Evolutionary conservation across 2,888 invertebrate genomes (phyloP), one percentile per base, ranked within the genome.

Genomic region (Polia nebulosa): DNA sequence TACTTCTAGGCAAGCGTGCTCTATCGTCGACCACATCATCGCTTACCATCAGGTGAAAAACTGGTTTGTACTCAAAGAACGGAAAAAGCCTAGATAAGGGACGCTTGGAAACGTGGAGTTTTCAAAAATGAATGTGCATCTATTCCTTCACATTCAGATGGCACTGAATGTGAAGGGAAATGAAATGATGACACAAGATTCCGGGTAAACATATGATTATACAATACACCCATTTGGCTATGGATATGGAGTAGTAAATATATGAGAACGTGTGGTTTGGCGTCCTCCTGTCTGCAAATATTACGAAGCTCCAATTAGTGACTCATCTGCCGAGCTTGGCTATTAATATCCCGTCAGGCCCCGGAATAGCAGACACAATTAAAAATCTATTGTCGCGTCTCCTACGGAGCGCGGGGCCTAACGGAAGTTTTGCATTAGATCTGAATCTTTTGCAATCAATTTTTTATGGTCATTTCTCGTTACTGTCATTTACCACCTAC

Each of bases 271-370:
- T 17, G 63, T 69, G 36, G 36, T 51, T n/a, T 17, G 29, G 63
- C 25, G 51, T 17, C 69, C 36, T 45, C 13, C 36, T 36, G 69
- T 73, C 73, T 62, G 36, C 29, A 25, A 25, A 52, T 25, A 41
- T 41, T 32, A 41, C 51, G 41, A 15, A 39, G 20, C 1, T 39
- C 27, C 41, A 59, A 27, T 49, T 13, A 8, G 17, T 72, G 67
- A 72, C 27, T 72, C 63, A 52, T 25, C 36, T 36, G 5, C 9
- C 17, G 25, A 22, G 22, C 9, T 8, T 15, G n/a, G 2, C 20
- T 17, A 20, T 39, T n/a, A n/a, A n/a, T n/a, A n/a, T n/a, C n/a
- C n/a, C n/a, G n/a, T n/a, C n/a, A n/a, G n/a, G n/a, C n/a, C n/a
- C n/a, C n/a, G n/a, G n/a, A n/a, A n/a, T n/a, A n/a, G n/a, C n/a